Percentiles rank a stretch among this genome's conserved stretches.
These are phyloP conservation scores for Mythimna ferrago DNA, from an alignment of 2,888 invertebrate genomes.

Conservation along the genomic window DNA sequence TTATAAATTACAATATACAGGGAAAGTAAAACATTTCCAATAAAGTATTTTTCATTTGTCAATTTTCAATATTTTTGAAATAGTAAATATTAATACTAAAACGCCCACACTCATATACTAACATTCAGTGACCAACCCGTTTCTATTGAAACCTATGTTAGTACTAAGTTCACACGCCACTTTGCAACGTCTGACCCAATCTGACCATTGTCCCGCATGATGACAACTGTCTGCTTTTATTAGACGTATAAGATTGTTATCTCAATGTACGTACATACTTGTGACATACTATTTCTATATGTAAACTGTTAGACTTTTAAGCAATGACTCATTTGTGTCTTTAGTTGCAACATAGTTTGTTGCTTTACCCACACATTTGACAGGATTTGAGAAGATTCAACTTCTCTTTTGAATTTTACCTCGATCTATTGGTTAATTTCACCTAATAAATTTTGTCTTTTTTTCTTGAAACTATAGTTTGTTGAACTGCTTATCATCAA, in stretches of 20 bases:
- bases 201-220: constrained; percentile 61
- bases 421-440: too few species aligned
- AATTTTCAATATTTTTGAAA: background rate
- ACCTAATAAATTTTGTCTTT: too few species aligned
- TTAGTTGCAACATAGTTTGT: background rate
- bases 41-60: background rate
- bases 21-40: background rate
- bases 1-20: background rate
- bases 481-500: background rate
- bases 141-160: constrained; percentile 22
- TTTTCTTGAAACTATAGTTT: background rate
- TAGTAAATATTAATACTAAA: too few species aligned
- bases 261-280: constrained; percentile 28
- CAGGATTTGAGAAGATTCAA: background rate
- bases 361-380: background rate
- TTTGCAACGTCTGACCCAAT: constrained; percentile 61
- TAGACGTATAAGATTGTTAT: constrained; percentile 52
- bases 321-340: background rate
- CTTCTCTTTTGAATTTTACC: background rate
- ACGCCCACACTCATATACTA: background rate
- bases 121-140: constrained; percentile 19
- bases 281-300: background rate
- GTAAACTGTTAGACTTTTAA: background rate
- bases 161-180: constrained; percentile 63
- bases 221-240: constrained; percentile 57